phyloP scores from a whole-genome alignment of 1,140 invertebrate species.

The Ceratosolen fusciceps region DNA sequence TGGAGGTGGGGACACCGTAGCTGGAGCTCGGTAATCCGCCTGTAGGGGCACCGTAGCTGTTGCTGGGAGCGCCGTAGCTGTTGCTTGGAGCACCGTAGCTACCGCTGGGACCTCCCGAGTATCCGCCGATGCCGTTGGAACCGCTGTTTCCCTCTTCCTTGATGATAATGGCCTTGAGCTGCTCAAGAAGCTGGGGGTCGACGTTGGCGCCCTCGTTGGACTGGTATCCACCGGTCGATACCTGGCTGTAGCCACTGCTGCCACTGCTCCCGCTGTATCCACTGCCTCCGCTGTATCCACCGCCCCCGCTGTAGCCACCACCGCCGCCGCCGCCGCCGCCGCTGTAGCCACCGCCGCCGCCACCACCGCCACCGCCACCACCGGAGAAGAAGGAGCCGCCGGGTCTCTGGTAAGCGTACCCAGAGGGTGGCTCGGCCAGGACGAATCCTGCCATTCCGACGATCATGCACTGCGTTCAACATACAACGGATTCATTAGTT shows the following conservation, averaged over 20 bases:
- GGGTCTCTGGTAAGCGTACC: slow-evolving; percentile 78
- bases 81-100: slow-evolving; percentile 62
- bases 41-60: slow-evolving; percentile 66
- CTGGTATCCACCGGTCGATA: slow-evolving; percentile 81
- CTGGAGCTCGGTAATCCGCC: slow-evolving; percentile 70
- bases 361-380: slow-evolving; percentile 71
- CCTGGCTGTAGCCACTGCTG: slow-evolving; percentile 75
- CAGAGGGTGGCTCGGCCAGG: slow-evolving; percentile 76
- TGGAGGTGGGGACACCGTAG: slow-evolving; percentile 73
- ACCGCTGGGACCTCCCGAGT: too few species aligned
- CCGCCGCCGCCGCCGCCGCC: slow-evolving; percentile 74
- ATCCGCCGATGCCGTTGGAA: slow-evolving; percentile 67
- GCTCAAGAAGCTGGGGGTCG: slow-evolving; percentile 82
- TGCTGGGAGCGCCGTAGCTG: slow-evolving; percentile 61
- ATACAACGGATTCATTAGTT: not conserved
- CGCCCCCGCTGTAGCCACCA: too few species aligned
- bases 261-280: slow-evolving; percentile 63
- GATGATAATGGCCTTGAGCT: slow-evolving; percentile 85
- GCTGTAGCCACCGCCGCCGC: slow-evolving; percentile 70
- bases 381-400: slow-evolving; percentile 72
- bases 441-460: slow-evolving; percentile 75
- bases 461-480: slow-evolving; percentile 74
- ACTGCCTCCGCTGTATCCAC: too few species aligned
- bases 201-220: slow-evolving; percentile 84
- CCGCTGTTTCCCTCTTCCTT: slow-evolving; percentile 79